Base-by-base conservation (phyloP, 2,888 invertebrate species). In the Latheticus oryzae region DNA sequence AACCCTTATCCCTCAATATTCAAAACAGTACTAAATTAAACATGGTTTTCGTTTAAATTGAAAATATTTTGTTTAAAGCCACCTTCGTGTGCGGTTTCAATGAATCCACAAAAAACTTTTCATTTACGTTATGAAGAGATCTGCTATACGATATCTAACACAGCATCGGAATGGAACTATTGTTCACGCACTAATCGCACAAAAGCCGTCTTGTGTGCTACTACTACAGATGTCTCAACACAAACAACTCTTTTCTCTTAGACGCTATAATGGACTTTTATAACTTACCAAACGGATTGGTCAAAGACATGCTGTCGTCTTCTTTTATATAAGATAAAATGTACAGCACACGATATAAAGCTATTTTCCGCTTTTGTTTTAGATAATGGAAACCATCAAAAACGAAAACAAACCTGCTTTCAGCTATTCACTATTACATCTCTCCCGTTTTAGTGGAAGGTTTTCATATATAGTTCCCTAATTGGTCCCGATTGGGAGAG, bases 131-230 rank as follows among this genome's bases (percentile, higher is more conserved):
- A 21, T 45, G 45, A 23, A 28, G 24, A 30, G 33, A 47, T 52
- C 52, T 45, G 58, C 52, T 52, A 58, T 45, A 50, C 50, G 58
- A 57, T 57, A 51, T 42, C 57, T 9, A 35, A 30, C 28, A 28
- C 40, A 21, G 38, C 23, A 40, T 7, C 21, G 58, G 42, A 62
- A 65, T 58, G 57, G 61, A 52, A 42, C 60, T 57, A 61, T 63
- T 63, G 63, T 61, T 61, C 54, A 63, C 54, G 50, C 53, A 57
- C 59, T 61, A 61, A 63, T 63, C 58, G 51, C 55, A 61, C 63
- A 60, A 63, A 63, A 61, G 58, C 58, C 42, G 33, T 58, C 51
- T 52, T 42, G 43, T 58, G 58, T 58, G 17, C 40, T 26, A 32
- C 53, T 23, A 42, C 45, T 51, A 58, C 53, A 58, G 43, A 56